These are phyloP conservation scores for Sandelia bainsii DNA, from an alignment of 2,797 vertebrate genomes.

Conservation along the genomic window DNA sequence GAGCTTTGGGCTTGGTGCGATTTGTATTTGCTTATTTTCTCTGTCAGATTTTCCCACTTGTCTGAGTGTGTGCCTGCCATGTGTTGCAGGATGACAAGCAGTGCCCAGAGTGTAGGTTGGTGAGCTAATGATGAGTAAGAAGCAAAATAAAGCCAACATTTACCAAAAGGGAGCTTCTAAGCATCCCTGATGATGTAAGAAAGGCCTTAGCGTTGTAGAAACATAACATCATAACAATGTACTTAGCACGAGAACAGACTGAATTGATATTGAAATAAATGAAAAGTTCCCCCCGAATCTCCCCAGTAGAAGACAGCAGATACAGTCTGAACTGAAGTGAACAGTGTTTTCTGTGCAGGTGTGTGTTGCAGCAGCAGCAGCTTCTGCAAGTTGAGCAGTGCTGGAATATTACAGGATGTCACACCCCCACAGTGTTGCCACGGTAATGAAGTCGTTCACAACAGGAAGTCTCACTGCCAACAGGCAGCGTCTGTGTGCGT, in stretches of 20 bases:
- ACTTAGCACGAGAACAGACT: too few species aligned
- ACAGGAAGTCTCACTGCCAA: constrained; percentile 53
- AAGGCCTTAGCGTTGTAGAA: too few species aligned
- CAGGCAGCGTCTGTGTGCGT: constrained; percentile 19
- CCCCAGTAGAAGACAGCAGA: background rate
- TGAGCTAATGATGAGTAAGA: background rate
- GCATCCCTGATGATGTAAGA: too few species aligned
- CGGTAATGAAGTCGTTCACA: constrained; percentile 64
- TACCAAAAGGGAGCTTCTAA: too few species aligned
- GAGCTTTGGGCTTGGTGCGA: too few species aligned
- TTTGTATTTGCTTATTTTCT: too few species aligned
- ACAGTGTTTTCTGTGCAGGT: constrained; percentile 12
- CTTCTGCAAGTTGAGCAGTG: constrained; percentile 49
- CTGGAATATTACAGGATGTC: constrained; percentile 57
- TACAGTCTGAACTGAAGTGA: background rate
- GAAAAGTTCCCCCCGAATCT: too few species aligned
- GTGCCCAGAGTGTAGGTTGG: background rate
- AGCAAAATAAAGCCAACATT: background rate
- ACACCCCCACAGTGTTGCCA: constrained; percentile 71
- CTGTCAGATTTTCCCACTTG: too few species aligned
- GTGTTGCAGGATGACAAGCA: background rate
- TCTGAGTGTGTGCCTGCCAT: too few species aligned
- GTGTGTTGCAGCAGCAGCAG: constrained; percentile 17
- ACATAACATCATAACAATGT: too few species aligned
- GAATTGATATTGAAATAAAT: background rate